Percentiles rank a stretch among this genome's conserved stretches.
phyloP scores from a whole-genome alignment of 2,797 vertebrate species.

The Okamejei kenojei region DNA sequence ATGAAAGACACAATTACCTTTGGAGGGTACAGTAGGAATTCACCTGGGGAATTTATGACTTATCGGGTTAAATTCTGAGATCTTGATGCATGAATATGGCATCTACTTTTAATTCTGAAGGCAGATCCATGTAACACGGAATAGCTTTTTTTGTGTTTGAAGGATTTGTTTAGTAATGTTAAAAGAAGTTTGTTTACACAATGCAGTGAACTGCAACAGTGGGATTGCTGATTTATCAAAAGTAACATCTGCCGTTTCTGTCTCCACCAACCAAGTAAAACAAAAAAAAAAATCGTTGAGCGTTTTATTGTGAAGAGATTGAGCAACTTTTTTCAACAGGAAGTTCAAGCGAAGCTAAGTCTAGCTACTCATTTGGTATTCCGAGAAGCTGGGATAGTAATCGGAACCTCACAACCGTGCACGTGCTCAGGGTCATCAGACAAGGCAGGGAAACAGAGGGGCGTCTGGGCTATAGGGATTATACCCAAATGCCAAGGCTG shows the following conservation, averaged over 20 bases:
- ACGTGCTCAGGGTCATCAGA: not conserved
- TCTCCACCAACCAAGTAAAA: not conserved
- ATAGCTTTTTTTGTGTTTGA: not conserved
- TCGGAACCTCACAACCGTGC: not conserved
- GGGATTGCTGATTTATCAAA: too few relatives aligned
- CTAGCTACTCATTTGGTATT: not conserved
- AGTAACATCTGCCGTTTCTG: not conserved
- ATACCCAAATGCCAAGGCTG: not conserved
- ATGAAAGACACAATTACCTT: not conserved
- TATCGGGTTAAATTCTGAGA: not conserved
- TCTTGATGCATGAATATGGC: not conserved
- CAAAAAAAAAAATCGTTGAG: not conserved
- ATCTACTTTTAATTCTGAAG: not conserved
- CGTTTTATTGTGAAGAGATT: not conserved
- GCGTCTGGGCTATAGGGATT: not conserved
- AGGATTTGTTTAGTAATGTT: not conserved
- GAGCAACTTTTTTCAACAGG: not conserved
- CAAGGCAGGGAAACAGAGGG: not conserved
- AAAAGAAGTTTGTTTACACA: not conserved
- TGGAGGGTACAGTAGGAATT: not conserved
- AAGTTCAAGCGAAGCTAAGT: not conserved
- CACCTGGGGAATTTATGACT: not conserved
- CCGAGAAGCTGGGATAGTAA: not conserved
- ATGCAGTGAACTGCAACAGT: not conserved
- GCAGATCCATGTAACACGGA: not conserved